Evolutionary conservation across 1,140 invertebrate species (phyloP).

Genomic region (Ridgeia piscesae): DNA sequence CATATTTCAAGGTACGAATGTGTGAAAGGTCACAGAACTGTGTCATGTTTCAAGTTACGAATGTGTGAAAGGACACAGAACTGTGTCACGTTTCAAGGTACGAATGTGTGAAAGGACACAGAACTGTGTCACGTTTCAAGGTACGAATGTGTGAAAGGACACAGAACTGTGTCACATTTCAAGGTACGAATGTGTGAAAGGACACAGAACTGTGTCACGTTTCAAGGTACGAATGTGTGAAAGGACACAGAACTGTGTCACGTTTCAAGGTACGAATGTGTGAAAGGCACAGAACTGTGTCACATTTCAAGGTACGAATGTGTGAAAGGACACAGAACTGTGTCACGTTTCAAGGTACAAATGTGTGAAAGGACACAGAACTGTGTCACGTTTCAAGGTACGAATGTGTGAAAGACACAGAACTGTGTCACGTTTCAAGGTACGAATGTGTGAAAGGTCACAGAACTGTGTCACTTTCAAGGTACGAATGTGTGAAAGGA

Average conservation of each 20-base stretch:
- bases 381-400: no score
- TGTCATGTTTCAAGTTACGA: no score
- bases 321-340: background rate
- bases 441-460: background rate
- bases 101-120: background rate
- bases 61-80: constrained; percentile 1
- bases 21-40: background rate
- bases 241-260: constrained; percentile 2
- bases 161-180: background rate
- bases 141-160: no score
- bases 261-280: background rate
- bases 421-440: constrained; percentile 6
- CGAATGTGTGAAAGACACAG: background rate
- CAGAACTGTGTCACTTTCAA: no score
- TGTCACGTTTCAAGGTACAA: background rate
- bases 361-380: background rate
- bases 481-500: no score
- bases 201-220: no score
- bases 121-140: no score
- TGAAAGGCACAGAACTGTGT: background rate
- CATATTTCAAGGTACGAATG: background rate
- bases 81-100: constrained; percentile 2
- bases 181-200: background rate
- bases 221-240: no score
- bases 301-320: no score